Conservation (phyloP, 2,888 invertebrate genomes). For the Micoletzkya japonica region DNA sequence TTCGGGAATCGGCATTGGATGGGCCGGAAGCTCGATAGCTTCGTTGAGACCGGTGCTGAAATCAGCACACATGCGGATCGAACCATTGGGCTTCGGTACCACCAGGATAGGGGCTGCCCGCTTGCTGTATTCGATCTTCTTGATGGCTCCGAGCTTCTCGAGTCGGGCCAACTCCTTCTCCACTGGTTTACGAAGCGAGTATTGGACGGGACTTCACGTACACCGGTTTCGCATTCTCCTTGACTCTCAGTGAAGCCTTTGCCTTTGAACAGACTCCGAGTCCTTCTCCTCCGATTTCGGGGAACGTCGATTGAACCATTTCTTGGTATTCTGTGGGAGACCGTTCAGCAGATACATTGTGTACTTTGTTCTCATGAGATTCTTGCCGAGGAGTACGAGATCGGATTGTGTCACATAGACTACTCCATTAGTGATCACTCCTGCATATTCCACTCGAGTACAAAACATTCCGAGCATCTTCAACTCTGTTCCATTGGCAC, state of each 20-base stretch:
- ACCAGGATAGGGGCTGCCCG: slow-evolving; percentile 48
- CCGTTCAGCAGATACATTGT: too few relatives aligned
- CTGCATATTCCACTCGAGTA: too few relatives aligned
- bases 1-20: slow-evolving; percentile 43
- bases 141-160: slow-evolving; percentile 29
- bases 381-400: too few relatives aligned
- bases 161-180: slow-evolving; percentile 35
- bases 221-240: slow-evolving; percentile 22
- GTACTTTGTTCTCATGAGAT: too few relatives aligned
- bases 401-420: too few relatives aligned
- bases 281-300: background rate
- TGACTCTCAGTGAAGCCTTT: slow-evolving; percentile 29
- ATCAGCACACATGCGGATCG: slow-evolving; percentile 44
- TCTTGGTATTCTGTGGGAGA: background rate
- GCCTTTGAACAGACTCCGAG: too few relatives aligned
- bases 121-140: slow-evolving; percentile 34
- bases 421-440: too few relatives aligned
- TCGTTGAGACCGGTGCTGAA: slow-evolving; percentile 46
- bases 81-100: slow-evolving; percentile 42
- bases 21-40: slow-evolving; percentile 32
- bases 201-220: slow-evolving; percentile 34
- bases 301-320: background rate
- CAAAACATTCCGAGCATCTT: background rate
- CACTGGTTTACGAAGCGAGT: slow-evolving; percentile 20
- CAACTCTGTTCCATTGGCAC: slow-evolving; percentile 11